Base-by-base conservation (phyloP, 2,888 invertebrate genomes). In the Polydesmus complanatus region DNA sequence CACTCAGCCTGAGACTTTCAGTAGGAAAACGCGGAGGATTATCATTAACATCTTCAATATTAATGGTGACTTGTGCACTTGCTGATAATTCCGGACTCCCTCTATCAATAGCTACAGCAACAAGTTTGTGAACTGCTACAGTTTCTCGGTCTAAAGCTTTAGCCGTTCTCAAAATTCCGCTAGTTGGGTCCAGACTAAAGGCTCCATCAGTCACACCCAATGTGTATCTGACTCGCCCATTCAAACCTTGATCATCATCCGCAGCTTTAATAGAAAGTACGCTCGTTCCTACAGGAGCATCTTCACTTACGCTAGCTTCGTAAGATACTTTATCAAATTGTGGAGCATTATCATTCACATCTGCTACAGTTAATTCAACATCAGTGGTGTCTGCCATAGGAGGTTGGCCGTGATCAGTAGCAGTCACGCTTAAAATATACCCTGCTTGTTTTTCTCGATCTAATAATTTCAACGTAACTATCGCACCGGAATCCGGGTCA, bases 321-420 rank as follows among this genome's bases (percentile, higher is more conserved):
- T 94, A 94, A 2, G 86, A 78, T 0, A 85, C 81, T 55, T 64
- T 59, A 64, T 86, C 85, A 73, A 96, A 96, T 0, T 81, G 78
- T 0, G 96, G 96, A 3, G 87, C 83, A 71, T 95, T 94, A 71
- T 98, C 97, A 71, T 98, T 98, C 0, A 95, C 91, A 72, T 98
- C 98, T 0, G 88, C 86, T 0, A 98, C 85, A 0, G 89, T 86
- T 67, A 98, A 91, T 73, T 96, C 94, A 0, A 98, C 87, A 69
- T 94, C 93, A 0, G 96, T 95, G 0, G 92, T 93, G 70, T 96
- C 95, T 1, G 89, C 88, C 19, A 93, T 76, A 0, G 92, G 83
- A 0, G 95, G 95, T 49, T 83, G 82, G 1, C 97, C 97, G 1
- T 93, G 91, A 73, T 97, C 97, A 64, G 83, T 82, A 0, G 95